A percentile compares a stretch with the other conserved stretches of the same genome.
Evolutionary conservation across 2,113 vertebrate species (phyloP).

Genomic region (Ptilorrhoa leucosticta): DNA sequence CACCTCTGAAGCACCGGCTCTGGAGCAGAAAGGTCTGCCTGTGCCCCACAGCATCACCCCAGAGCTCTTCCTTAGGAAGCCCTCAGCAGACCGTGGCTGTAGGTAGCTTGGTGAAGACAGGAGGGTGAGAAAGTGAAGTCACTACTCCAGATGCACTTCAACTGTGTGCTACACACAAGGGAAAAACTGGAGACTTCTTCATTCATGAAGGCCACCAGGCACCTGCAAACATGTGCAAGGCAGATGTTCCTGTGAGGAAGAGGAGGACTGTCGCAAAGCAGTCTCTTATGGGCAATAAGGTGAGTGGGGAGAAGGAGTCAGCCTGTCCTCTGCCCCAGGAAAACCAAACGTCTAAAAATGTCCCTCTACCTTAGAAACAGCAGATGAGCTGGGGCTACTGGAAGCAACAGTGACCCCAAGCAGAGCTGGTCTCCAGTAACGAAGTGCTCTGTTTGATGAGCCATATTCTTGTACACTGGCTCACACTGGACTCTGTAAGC

Average conservation of each 20-base stretch:
- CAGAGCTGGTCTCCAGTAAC: not conserved
- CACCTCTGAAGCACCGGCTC: not conserved
- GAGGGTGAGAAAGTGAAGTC: not conserved
- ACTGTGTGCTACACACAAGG: not conserved
- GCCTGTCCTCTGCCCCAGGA: not conserved
- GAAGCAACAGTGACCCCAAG: not conserved
- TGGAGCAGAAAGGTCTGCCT: not conserved
- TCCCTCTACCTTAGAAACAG: not conserved
- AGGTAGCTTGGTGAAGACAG: not conserved
- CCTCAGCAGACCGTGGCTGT: not conserved
- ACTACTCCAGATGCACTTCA: not conserved
- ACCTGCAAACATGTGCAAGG: not conserved
- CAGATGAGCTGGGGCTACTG: not conserved
- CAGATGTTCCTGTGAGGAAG: conserved; percentile 5
- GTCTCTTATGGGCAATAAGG: not conserved
- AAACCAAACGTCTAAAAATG: not conserved
- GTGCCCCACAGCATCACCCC: not conserved
- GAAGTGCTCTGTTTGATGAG: not conserved
- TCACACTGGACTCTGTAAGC: not conserved
- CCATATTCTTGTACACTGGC: not conserved
- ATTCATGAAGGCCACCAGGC: not conserved
- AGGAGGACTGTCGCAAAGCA: not conserved
- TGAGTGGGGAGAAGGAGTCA: not conserved
- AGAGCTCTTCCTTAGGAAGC: not conserved
- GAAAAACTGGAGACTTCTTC: not conserved